These are phyloP conservation scores for Eucidaris tribuloides DNA, from an alignment of 35 echinoderm and acorn worm species.

Conservation along the genomic window DNA sequence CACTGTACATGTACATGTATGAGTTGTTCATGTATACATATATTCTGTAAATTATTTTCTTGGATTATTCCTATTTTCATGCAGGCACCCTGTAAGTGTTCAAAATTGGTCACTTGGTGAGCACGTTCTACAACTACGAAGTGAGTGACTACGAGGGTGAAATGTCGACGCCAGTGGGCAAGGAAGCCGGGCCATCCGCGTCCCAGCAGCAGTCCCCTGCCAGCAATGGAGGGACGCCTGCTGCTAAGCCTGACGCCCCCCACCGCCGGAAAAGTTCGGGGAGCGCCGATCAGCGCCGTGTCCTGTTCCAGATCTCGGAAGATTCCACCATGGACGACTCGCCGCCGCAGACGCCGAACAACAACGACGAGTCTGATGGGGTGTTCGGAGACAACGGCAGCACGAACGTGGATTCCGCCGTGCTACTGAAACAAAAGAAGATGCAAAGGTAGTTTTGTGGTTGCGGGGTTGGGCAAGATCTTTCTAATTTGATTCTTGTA, in stretches of 20 bases:
- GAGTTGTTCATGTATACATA: no score
- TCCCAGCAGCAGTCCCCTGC: background rate
- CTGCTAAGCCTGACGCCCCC: no score
- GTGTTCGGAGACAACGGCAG: background rate
- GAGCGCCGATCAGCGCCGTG: background rate
- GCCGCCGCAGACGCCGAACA: slow-evolving; percentile 15
- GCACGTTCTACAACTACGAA: background rate
- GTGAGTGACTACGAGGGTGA: background rate
- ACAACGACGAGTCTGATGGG: background rate
- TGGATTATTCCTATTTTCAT: no score
- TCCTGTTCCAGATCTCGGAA: slow-evolving; percentile 22
- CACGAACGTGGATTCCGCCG: background rate
- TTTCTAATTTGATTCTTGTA: no score
- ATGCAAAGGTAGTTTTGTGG: no score
- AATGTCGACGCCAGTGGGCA: background rate
- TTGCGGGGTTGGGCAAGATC: no score
- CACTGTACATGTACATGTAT: no score
- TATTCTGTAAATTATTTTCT: no score
- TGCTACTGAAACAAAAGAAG: slow-evolving; percentile 21
- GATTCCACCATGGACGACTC: slow-evolving; percentile 23
- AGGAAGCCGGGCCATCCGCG: background rate
- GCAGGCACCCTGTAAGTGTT: background rate
- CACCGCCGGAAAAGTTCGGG: background rate
- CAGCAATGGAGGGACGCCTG: no score
- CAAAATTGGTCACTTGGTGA: background rate